Evolutionary conservation across 2,888 invertebrate species (phyloP).

Genomic region (Subacronicta megacephala): DNA sequence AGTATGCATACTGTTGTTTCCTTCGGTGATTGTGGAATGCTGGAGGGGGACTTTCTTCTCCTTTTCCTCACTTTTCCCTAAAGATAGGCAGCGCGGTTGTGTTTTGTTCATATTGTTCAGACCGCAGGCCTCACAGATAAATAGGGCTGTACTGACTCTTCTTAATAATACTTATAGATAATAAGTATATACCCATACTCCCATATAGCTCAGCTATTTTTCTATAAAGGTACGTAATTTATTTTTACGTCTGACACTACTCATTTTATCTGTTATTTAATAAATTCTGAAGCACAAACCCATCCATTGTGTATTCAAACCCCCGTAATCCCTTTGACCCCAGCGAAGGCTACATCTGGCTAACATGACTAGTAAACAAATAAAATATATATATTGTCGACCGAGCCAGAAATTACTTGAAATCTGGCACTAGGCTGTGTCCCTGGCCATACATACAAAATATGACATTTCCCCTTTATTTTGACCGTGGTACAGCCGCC

Average conservation of each 20-base stretch:
- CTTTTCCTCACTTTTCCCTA: too few relatives aligned
- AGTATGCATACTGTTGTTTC: too few relatives aligned
- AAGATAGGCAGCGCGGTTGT: too few relatives aligned
- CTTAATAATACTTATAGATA: too few relatives aligned
- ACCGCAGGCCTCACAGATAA: too few relatives aligned
- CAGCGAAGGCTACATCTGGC: conserved; percentile 22
- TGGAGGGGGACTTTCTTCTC: too few relatives aligned
- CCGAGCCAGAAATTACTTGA: conserved; percentile 38
- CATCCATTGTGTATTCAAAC: conserved; percentile 13
- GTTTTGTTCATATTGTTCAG: too few relatives aligned
- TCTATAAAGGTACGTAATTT: background rate
- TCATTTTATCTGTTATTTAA: conserved; percentile 1
- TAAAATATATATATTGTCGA: conserved; percentile 42
- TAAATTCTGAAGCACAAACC: background rate
- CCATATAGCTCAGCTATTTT: background rate
- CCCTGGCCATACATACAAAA: conserved; percentile 45
- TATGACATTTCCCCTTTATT: conserved; percentile 49
- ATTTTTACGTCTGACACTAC: conserved; percentile 2
- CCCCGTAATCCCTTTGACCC: conserved; percentile 13
- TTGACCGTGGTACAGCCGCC: conserved; percentile 46
- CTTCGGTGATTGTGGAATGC: too few relatives aligned
- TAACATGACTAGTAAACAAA: conserved; percentile 43
- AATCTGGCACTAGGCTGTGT: conserved; percentile 38
- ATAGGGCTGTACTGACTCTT: too few relatives aligned
- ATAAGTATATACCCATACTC: too few relatives aligned